phyloP scores from a whole-genome alignment of 2,113 vertebrate genomes.

The Cyanoliseus patagonus region DNA sequence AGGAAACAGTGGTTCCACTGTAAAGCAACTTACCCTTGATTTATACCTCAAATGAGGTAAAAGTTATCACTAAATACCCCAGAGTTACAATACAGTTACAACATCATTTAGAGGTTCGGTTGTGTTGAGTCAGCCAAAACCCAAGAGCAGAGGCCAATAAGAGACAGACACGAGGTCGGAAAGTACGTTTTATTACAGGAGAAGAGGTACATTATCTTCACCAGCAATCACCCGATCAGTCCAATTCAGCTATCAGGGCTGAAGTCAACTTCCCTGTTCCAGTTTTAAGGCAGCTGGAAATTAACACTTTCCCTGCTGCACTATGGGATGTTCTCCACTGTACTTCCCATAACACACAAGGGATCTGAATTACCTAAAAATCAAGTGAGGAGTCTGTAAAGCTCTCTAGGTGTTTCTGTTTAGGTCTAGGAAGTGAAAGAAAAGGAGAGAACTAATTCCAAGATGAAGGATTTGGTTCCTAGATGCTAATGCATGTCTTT shows the following conservation, averaged over 20 bases:
- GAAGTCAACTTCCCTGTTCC: not conserved
- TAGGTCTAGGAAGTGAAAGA: not conserved
- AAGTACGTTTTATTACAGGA: not conserved
- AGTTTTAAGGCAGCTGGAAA: not conserved
- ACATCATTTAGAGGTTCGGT: not conserved
- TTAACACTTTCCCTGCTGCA: not conserved
- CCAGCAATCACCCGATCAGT: not conserved
- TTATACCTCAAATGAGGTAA: not conserved
- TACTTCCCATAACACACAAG: not conserved
- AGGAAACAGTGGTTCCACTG: not conserved
- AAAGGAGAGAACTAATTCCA: not conserved
- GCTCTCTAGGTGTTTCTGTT: not conserved
- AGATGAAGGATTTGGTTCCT: not conserved
- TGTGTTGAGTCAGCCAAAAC: not conserved
- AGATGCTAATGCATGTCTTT: not conserved
- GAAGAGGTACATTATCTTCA: not conserved
- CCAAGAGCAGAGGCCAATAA: not conserved
- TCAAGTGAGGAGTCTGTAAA: not conserved
- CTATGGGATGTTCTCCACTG: not conserved
- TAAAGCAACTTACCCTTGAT: not conserved
- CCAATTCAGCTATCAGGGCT: not conserved
- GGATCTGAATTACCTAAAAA: not conserved
- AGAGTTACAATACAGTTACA: not conserved
- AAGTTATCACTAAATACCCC: not conserved
- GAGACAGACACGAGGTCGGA: not conserved